Conservation (phyloP, 92 coral and sea anemone species). For the Heliopora coerulea region DNA sequence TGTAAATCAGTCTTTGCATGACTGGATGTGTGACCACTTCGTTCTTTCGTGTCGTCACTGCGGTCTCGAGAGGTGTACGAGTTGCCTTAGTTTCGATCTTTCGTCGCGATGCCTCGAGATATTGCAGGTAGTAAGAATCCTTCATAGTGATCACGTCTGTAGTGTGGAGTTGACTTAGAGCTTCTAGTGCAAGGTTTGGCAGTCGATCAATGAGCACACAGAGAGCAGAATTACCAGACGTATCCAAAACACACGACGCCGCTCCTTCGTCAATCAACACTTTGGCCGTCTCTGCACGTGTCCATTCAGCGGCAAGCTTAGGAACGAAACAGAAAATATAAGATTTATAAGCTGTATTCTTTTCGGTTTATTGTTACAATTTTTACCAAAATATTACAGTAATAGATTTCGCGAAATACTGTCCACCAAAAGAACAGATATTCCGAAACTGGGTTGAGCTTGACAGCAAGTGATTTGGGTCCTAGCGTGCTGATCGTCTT, state of each 20-base stretch:
- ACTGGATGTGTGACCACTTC: conserved; percentile 41
- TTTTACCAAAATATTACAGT: too few species aligned
- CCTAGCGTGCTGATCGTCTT: too few species aligned
- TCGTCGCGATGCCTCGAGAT: conserved; percentile 32
- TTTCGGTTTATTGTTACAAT: too few species aligned
- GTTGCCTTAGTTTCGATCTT: conserved; percentile 21
- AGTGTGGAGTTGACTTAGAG: conserved; percentile 24
- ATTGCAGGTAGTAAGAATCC: conserved; percentile 23
- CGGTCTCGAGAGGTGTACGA: conserved; percentile 25
- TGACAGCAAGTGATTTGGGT: too few species aligned
- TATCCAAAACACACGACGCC: conserved; percentile 27
- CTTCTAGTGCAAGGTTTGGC: conserved; percentile 34
- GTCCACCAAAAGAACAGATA: too few species aligned
- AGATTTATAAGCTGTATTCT: too few species aligned
- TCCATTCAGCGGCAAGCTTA: conserved; percentile 42
- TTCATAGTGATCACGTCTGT: conserved; percentile 12
- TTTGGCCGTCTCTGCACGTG: conserved; percentile 15
- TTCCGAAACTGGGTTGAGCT: too few species aligned
- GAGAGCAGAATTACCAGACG: conserved; percentile 32
- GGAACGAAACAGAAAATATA: too few species aligned
- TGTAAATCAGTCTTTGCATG: conserved; percentile 29
- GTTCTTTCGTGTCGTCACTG: conserved; percentile 20
- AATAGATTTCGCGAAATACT: too few species aligned
- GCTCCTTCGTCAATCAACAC: conserved; percentile 37
- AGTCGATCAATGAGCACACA: conserved; percentile 28